Conservation (phyloP, 1,140 invertebrate species). For the Sinonovacula constricta region DNA sequence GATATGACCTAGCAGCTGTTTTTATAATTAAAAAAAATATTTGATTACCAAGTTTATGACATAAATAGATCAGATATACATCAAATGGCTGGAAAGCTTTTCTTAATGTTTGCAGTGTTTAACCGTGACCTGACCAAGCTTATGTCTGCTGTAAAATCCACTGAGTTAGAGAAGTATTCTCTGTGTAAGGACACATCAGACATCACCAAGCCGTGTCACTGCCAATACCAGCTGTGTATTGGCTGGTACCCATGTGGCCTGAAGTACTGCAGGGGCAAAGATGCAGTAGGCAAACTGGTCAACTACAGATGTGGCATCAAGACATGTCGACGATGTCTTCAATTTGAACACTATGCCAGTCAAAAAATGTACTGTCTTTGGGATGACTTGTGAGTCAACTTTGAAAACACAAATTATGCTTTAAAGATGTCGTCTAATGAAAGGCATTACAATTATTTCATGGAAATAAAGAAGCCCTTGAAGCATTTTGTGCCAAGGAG, state of each 20-base stretch:
- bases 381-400: slow-evolving; percentile 80
- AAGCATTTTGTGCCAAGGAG: too few species aligned
- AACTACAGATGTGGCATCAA: slow-evolving; percentile 95
- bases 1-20: too few species aligned
- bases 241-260: slow-evolving; percentile 95
- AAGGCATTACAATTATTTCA: too few species aligned
- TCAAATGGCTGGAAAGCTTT: too few species aligned
- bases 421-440: too few species aligned
- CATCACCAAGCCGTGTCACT: slow-evolving; percentile 83
- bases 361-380: slow-evolving; percentile 92
- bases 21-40: too few species aligned
- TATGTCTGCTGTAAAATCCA: slow-evolving; percentile 64
- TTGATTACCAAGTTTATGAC: too few species aligned
- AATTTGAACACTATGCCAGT: slow-evolving; percentile 90
- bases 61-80: too few species aligned
- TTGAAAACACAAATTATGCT: too few species aligned
- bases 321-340: slow-evolving; percentile 93
- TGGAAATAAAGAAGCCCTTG: too few species aligned
- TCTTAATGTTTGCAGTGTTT: slow-evolving; percentile 61
- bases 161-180: slow-evolving; percentile 65
- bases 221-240: slow-evolving; percentile 90
- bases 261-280: slow-evolving; percentile 93
- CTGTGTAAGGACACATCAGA: slow-evolving; percentile 73
- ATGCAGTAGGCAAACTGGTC: slow-evolving; percentile 82
- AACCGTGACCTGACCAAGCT: slow-evolving; percentile 66